Evolutionary conservation across 1,140 invertebrate species (phyloP), one percentile per base, ranked within the genome.

Genomic region (Helicorthomorpha holstii): DNA sequence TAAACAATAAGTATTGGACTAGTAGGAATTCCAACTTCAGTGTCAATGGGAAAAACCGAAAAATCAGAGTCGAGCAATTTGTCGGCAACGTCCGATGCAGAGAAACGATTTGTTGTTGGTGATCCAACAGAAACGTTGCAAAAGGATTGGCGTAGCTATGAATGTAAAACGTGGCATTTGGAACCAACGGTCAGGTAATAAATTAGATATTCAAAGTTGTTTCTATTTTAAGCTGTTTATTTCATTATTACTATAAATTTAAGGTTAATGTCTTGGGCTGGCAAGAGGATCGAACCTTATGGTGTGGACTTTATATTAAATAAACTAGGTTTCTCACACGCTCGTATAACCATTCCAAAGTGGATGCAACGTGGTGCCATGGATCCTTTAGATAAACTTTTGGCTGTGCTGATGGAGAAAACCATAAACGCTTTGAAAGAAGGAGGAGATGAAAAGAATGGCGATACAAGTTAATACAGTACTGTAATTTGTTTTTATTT

Each of bases 291-390:
- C 56, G 91, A 96, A 67, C 91, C 92, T 1, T 94, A 96, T 61
- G 93, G 92, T 38, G 90, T 96, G 34, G 93, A 98, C 70, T 95
- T 92, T 65, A 94, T 97, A 57, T 73, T 97, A 27, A 89, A 97
- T 69, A 93, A 94, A 67, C 72, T 98, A 3, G 93, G 93, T 14
- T 98, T 98, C 65, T 82, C 84, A 52, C 94, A 98, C 69, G 94
- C 95, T 1, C 75, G 93, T 42, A 92, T 85, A 41, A 98, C 95
- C 27, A 98, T 98, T 64, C 95, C 95, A 21, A 98, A 98, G 71
- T 98, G 94, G 90, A 78, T 97, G 70, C 95, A 98, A 69, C 74
- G 95, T 52, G 93, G 93, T 24, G 87, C 93, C 58, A 89, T 97
- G 79, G 95, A 98, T 72, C 90, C 91, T 0, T 66, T 93, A 24